Percentiles rank a stretch among this genome's conserved stretches.
Evolutionary conservation across 2,113 vertebrate species (phyloP).

Genomic region (Otocyon megalotis): DNA sequence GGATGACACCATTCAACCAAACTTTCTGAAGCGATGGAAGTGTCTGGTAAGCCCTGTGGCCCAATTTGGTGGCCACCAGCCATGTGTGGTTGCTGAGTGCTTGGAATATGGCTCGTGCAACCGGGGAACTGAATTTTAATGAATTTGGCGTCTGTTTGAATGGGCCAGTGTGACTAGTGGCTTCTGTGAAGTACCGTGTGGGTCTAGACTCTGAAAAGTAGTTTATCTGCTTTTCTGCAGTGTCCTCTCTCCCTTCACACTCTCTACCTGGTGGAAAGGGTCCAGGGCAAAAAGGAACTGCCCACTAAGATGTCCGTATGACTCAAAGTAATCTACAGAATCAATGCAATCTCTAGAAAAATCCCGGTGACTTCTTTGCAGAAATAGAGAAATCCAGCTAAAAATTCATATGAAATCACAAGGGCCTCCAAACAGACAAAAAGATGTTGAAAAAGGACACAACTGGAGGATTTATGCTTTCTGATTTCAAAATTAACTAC

Average conservation of each 20-base stretch:
- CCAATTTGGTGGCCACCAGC: not conserved
- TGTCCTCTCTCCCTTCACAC: not conserved
- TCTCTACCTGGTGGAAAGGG: no score
- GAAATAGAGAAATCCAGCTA: not conserved
- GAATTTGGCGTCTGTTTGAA: not conserved
- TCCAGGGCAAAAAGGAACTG: not conserved
- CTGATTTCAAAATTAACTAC: not conserved
- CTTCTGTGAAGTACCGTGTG: not conserved
- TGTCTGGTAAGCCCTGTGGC: not conserved
- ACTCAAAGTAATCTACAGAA: not conserved
- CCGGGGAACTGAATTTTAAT: not conserved
- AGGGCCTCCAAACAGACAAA: not conserved
- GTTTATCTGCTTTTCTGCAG: not conserved
- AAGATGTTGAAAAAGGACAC: not conserved
- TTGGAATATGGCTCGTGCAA: rapidly evolving
- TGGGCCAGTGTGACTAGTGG: not conserved
- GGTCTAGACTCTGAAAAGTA: not conserved
- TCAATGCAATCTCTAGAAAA: not conserved
- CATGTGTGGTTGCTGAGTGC: not conserved
- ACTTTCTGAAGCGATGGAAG: not conserved
- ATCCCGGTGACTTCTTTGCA: not conserved
- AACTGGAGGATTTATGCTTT: not conserved
- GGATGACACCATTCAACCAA: not conserved
- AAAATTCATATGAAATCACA: not conserved
- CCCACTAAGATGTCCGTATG: rapidly evolving